These are phyloP conservation scores for Cryptus viduatorius DNA, from an alignment of 2,888 invertebrate genomes.

Conservation along the genomic window DNA sequence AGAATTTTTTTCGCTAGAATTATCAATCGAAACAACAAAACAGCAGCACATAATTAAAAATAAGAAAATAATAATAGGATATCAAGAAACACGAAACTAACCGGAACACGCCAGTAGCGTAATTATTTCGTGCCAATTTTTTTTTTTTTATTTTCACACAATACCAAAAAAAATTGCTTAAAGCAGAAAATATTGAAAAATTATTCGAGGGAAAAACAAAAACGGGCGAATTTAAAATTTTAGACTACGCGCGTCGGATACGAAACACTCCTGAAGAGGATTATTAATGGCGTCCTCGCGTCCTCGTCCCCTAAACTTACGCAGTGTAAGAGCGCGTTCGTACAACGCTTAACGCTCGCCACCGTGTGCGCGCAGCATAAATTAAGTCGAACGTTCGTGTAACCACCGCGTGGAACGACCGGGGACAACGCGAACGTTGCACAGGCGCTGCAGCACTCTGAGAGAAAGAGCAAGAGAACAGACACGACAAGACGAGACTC, in stretches of 20 bases:
- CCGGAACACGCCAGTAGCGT: no score
- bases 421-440: conserved; percentile 10
- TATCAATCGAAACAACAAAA: no score
- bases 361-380: conserved; percentile 69
- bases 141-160: no score
- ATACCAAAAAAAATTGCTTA: no score
- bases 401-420: conserved; percentile 59
- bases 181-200: background rate
- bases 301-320: conserved; percentile 49
- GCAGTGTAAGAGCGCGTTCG: conserved; percentile 59
- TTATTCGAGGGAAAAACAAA: background rate
- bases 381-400: conserved; percentile 70
- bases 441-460: conserved; percentile 1
- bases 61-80: background rate
- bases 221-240: background rate
- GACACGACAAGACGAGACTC: conserved; percentile 37
- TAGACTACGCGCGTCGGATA: background rate
- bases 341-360: conserved; percentile 63
- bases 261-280: background rate
- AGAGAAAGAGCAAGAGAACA: conserved; percentile 32
- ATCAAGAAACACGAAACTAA: no score
- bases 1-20: no score
- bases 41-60: background rate
- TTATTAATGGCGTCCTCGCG: conserved; percentile 28
- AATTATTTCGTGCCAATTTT: no score